Percentiles rank a stretch among this genome's conserved stretches.
These are phyloP conservation scores for Pterocles orientalis DNA, from an alignment of 2,113 vertebrate species.

Conservation along the genomic window DNA sequence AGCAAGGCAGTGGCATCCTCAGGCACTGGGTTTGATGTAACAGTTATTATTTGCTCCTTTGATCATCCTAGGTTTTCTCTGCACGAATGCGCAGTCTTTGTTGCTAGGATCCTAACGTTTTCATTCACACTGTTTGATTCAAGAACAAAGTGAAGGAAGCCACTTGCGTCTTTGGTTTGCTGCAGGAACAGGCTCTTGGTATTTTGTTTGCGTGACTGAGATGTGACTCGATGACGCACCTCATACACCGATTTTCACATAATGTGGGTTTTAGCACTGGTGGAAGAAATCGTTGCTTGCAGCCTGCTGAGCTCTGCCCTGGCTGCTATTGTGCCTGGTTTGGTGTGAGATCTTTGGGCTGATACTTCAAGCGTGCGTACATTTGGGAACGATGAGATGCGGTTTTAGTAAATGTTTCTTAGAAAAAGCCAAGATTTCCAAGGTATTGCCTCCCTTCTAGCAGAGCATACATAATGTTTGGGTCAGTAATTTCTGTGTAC, in stretches of 20 bases:
- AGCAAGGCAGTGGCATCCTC: not conserved
- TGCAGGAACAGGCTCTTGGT: not conserved
- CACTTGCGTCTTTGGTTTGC: not conserved
- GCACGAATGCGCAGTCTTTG: not conserved
- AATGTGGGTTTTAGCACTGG: not conserved
- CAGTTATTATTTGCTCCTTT: not conserved
- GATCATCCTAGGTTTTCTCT: not conserved
- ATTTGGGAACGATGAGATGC: not conserved
- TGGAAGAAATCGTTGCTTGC: not conserved
- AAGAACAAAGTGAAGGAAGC: not conserved
- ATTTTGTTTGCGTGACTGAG: not conserved
- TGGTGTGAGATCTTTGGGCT: not conserved
- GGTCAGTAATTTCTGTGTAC: not conserved
- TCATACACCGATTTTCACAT: not conserved
- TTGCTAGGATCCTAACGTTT: not conserved
- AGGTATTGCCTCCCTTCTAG: not conserved
- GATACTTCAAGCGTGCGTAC: not conserved
- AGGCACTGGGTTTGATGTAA: not conserved
- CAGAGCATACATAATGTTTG: not conserved
- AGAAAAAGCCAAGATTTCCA: not conserved
- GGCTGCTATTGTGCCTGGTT: not conserved
- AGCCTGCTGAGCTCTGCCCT: not conserved
- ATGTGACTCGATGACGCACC: not conserved
- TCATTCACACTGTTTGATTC: not conserved
- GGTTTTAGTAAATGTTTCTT: not conserved